Base-by-base conservation (phyloP, 2,888 invertebrate species). In the Zygogramma bicolorata region DNA sequence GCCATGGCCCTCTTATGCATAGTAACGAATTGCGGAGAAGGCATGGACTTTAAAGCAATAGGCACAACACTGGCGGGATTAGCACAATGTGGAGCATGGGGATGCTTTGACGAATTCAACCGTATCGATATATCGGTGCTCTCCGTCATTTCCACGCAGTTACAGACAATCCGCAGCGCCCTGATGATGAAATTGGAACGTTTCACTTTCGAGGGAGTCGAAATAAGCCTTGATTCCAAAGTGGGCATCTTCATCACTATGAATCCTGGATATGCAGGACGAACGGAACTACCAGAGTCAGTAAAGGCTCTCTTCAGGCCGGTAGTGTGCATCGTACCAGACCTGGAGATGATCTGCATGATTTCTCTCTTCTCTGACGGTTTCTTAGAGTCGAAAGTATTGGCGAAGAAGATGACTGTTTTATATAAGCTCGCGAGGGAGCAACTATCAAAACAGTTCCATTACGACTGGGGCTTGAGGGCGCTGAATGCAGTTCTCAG, bases 61-160 rank as follows among this genome's bases (percentile, higher is more conserved):
- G 93, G 93, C 5, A 92, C 92, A 42, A 95, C 93, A 76, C 87
- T 96, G 4, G 92, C 93, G 0, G 92, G 95, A 0, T 88, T 96
- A 63, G 93, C 93, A 67, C 95, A 95, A 84, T 95, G 95, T 84
- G 97, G 97, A 0, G 96, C 97, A 2, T 97, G 97, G 97, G 97
- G 97, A 1, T 97, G 97, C 85, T 97, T 97, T 84, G 97, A 97
- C 80, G 97, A 97, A 87, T 97, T 97, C 88, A 97, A 97, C 87
- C 90, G 97, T 38, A 97, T 98, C 77, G 96, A 97, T 77, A 93
- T 96, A 3, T 97, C 97, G 0, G 97, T 97, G 59, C 88, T 97
- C 20, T 97, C 97, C 15, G 97, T 97, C 1, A 97, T 98, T 82
- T 97, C 97, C 0, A 94, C 95, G 0, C 97, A 97, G 85, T 88